A percentile compares a stretch with the other conserved stretches of the same genome.
Evolutionary conservation across 1,140 invertebrate genomes (phyloP).

Genomic region (Eriocheir sinensis): DNA sequence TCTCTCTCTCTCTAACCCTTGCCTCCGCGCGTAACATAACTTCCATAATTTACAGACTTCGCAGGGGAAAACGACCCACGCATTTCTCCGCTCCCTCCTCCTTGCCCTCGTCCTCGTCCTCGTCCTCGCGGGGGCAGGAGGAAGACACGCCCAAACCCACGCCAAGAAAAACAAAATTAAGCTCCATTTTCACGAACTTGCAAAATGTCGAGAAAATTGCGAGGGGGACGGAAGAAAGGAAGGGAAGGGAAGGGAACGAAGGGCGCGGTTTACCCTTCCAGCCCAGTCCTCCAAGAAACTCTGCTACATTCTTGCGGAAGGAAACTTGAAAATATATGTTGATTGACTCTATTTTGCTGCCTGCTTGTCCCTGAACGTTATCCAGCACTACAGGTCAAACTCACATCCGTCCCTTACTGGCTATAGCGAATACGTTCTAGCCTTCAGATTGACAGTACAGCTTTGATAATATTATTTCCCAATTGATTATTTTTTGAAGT

Average conservation of each 20-base stretch:
- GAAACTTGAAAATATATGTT: neutral
- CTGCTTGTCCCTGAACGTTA: neutral
- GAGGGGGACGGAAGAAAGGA: neutral
- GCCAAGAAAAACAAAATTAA: neutral
- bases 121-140: neutral
- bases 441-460: too few species aligned
- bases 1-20: neutral
- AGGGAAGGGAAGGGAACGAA: too few species aligned
- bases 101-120: neutral
- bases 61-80: neutral
- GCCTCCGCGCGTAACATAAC: neutral
- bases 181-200: neutral
- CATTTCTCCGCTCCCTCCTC: neutral
- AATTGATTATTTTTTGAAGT: too few species aligned
- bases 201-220: neutral
- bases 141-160: neutral
- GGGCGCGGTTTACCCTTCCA: too few species aligned
- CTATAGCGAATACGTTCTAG: too few species aligned
- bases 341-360: neutral
- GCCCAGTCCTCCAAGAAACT: too few species aligned
- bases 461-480: too few species aligned
- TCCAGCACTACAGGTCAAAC: too few species aligned
- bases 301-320: neutral
- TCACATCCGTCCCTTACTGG: too few species aligned
- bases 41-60: neutral